Base-by-base conservation (phyloP, 2,113 vertebrate species). In the Ophiodon elongatus region DNA sequence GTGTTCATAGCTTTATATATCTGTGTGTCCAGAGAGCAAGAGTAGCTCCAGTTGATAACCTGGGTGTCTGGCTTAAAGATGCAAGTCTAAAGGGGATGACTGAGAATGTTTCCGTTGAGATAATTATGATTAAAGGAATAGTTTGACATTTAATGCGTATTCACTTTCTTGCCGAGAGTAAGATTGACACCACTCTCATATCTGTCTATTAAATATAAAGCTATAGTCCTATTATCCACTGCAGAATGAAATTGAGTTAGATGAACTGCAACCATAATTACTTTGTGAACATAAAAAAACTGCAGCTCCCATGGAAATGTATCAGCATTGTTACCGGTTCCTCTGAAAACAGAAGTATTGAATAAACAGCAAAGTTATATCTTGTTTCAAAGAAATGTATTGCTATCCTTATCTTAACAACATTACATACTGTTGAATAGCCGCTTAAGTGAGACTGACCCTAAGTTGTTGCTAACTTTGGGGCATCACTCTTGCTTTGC, bases 21-120 rank as follows among this genome's bases (percentile, higher is more conserved):
- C 66, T 80, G 57, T 71, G 35, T 82, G 56, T 39, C 31, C 66
- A 76, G 47, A 66, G 35, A 62, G 62, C 64, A 73, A 59, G 56
- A 60, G 69, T 19, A 41, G 70, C 63, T 76, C 33, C 68, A 79
- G 59, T 79, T 80, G 71, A 84, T 84, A 47, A 85, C 35, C 19
- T 21, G 27, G 39, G 71, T 76, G 65, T 59, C 47, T 4, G 45
- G 75, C 65, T 69, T 21, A 39, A 52, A 81, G 62, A 72, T 54
- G 11, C 23, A 73, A 59, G 35, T 25, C 57, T 43, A 37, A 63
- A 47, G 33, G 29, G 2, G 59, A 62, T 73, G 71, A 76, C 4
- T 54, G 13, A 27, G 17, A 43, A 71, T 54, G 37, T 76, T 80
- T 56, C 21, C 21, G 29, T 31, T 52, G 45, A 76, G 19, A 65